Base-by-base conservation (phyloP, 2,113 vertebrate species). In the Tachuris rubrigastra region DNA sequence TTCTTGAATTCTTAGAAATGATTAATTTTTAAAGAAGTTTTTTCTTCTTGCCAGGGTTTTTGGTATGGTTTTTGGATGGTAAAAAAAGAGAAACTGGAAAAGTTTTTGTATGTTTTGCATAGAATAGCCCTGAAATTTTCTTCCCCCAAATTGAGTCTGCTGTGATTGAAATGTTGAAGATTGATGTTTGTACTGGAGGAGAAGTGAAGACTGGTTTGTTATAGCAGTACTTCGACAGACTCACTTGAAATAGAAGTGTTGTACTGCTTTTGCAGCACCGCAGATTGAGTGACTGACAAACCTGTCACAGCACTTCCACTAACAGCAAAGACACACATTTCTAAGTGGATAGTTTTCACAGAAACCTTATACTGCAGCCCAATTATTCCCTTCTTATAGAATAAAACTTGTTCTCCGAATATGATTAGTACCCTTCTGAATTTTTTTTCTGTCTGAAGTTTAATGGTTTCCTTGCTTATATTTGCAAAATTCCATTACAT, bases 271-370 rank as follows among this genome's bases (percentile, higher is more conserved):
- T 92, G 77, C 78, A 90, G 56, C 75, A 87, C 56, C 15, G 8
- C 77, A 78, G 56, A 68, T 62, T 68, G 62, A 93, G 78, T 74
- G 87, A 93, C 35, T 91, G 90, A 91, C 92, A 96, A 84, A 93
- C 65, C 56, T 86, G 66, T 90, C 93, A 95, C 81, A 91, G 81
- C 67, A 90, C 30, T 94, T 93, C 62, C 75, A 66, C 72, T 91
- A 91, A 66, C 68, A 93, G 50, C 62, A 78, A 89, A 91, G 55
- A 28, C 13, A 71, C 63, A 66, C 6, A 19, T 87, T 93, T 91
- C 53, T n/a, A 76, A 81, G 65, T 23, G 63, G 74, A 77, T 31
- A 74, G 22, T 67, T 96, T 75, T 60, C 78, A 73, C 71, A 94
- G 72, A 77, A 49, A 67, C 58, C 41, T 81, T 66, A 10, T 15